Percentiles rank a stretch among this genome's conserved stretches.
These are phyloP conservation scores for Muntiacus reevesi DNA, from an alignment of 2,113 vertebrate species.

Conservation along the genomic window DNA sequence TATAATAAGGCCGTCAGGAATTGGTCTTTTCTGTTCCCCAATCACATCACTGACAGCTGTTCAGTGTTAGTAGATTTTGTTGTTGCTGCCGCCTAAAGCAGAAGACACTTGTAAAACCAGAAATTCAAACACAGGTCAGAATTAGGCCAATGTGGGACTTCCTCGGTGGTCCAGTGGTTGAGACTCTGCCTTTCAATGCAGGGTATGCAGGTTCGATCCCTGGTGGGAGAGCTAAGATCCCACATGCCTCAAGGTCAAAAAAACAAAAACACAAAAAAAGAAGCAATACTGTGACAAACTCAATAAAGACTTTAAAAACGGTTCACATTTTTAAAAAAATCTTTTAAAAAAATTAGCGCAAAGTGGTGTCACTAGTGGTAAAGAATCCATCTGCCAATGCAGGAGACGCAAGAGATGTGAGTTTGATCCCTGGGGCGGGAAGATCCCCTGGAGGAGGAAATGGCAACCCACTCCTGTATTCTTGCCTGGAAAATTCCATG, in stretches of 20 bases:
- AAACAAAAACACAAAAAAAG: not conserved
- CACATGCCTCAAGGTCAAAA: not conserved
- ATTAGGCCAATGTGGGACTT: not conserved
- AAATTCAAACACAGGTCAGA: not conserved
- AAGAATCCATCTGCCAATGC: not conserved
- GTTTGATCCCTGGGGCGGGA: not conserved
- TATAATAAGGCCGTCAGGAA: not conserved
- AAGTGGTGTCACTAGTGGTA: not conserved
- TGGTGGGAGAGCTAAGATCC: not conserved
- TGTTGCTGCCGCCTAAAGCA: not conserved
- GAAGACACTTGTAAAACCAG: not conserved
- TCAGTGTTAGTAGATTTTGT: not conserved
- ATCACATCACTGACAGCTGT: not conserved
- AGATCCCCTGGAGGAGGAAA: not conserved
- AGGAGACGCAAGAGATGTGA: not conserved
- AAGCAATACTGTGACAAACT: not conserved
- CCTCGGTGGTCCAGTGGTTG: not conserved
- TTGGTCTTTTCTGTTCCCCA: not conserved
- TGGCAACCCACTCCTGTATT: not conserved
- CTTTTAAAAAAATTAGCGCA: not conserved
- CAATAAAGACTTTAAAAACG: not conserved
- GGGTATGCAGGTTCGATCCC: not conserved
- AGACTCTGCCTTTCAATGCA: not conserved
- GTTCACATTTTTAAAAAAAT: not conserved
- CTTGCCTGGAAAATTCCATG: not conserved